Evolutionary conservation across 2,888 invertebrate species (phyloP).

Genomic region (Tenthredo distinguenda): DNA sequence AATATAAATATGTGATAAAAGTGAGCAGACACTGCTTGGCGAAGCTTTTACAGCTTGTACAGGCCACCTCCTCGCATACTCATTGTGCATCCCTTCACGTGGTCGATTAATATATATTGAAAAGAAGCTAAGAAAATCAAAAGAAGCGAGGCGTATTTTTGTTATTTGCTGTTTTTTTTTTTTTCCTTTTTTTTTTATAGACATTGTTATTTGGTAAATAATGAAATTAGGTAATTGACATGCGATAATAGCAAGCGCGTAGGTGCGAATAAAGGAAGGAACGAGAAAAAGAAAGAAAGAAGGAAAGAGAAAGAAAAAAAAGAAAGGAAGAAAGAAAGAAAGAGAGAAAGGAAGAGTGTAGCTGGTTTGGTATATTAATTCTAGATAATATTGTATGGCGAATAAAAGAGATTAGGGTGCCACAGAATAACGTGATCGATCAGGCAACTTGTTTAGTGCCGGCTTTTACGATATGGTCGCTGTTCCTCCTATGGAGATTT

Average conservation of each 20-base stretch:
- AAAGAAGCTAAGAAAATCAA: neutral
- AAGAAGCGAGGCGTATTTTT: neutral
- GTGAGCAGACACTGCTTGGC: slow-evolving; percentile 62
- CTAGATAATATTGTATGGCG: neutral
- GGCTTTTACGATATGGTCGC: slow-evolving; percentile 51
- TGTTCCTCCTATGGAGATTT: slow-evolving; percentile 30
- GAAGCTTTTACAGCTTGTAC: slow-evolving; percentile 56
- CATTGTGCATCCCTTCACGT: slow-evolving; percentile 76
- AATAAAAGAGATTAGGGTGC: slow-evolving; percentile 60
- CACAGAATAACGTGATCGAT: slow-evolving; percentile 75
- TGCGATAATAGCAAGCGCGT: too few relatives aligned
- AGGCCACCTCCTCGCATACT: slow-evolving; percentile 77
- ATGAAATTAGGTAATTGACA: too few relatives aligned
- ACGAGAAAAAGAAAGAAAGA: neutral
- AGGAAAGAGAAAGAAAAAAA: neutral
- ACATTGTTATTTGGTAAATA: neutral
- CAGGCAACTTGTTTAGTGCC: neutral
- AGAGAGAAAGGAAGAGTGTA: neutral
- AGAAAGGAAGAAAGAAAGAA: slow-evolving; percentile 45
- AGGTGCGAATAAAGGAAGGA: neutral
- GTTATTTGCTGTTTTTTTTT: slow-evolving; percentile 3
- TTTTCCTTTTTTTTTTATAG: slow-evolving; percentile 32
- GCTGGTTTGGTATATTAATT: neutral
- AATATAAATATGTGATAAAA: neutral
- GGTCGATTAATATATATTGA: slow-evolving; percentile 41